Base-by-base conservation (phyloP, 2,797 vertebrate genomes). In the Linurgus olivaceus region DNA sequence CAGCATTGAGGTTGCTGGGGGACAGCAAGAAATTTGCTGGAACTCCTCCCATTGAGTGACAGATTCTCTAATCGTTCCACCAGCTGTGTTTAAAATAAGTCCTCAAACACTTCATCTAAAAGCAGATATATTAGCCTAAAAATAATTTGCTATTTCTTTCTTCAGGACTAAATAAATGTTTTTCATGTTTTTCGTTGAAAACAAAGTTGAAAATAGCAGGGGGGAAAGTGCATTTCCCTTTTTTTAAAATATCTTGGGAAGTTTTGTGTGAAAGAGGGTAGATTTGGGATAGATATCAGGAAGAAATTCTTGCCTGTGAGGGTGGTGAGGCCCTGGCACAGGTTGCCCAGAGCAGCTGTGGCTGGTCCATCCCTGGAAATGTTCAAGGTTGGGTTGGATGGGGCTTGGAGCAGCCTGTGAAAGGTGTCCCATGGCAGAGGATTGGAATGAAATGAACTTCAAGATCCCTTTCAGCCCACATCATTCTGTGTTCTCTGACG, bases 61-160 rank as follows among this genome's bases (percentile, higher is more conserved):
- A 80, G 78, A 63, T 91, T 72, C 72, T 37, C 57, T 93, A 31
- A 94, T 80, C 38, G 0, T 68, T 90, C 57, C 42, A 78, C 85
- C 93, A 94, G 90, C 85, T 94, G 93, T 88, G 73, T 91, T 93
- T 90, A 71, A 93, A 85, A 51, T 26, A 72, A 76, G 73, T 24
- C 81, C 65, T 67, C 58, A 89, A 85, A 63, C 54, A 77, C 72
- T 93, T 91, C 61, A 68, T 62, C 47, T 35, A 86, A 88, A 96
- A 89, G 20, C 78, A 86, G 65, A 67, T 89, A 54, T 86, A 47
- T 91, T 75, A 72, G 62, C 68, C 81, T 91, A 94, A 95, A 96
- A 94, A 93, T 92, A 67, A 4, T 48, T 25, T 62, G 35, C 37
- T 5, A 68, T 86, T 33, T 76, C 38, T 66, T 81, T 90, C 35